phyloP scores from a whole-genome alignment of 2,797 vertebrate genomes.

The Myiotriccus ornatus region DNA sequence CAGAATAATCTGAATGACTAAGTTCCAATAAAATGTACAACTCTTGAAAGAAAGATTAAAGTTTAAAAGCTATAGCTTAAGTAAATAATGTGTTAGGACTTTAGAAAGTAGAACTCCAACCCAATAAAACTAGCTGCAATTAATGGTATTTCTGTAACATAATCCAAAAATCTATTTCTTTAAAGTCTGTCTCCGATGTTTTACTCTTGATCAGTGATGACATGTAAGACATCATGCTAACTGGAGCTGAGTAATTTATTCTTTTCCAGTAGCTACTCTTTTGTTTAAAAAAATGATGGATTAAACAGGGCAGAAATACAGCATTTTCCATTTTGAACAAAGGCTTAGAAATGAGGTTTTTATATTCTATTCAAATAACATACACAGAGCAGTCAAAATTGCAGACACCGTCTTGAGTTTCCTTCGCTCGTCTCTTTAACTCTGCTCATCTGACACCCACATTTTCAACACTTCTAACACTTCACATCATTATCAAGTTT shows the following conservation, averaged over 20 bases:
- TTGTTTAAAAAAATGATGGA: neutral
- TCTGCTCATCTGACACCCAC: conserved; percentile 29
- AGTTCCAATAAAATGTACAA: neutral
- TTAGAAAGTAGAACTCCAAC: neutral
- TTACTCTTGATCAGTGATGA: neutral
- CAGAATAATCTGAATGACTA: neutral
- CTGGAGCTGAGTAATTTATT: neutral
- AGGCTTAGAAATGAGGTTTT: neutral
- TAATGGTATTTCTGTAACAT: neutral
- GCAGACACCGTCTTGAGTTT: neutral
- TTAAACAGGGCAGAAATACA: neutral
- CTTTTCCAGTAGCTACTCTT: neutral
- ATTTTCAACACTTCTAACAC: conserved; percentile 33
- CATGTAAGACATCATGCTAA: neutral
- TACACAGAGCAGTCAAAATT: neutral
- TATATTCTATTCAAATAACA: neutral
- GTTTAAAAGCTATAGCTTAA: neutral
- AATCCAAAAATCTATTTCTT: neutral
- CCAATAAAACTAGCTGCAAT: neutral
- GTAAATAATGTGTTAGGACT: neutral
- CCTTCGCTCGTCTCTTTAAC: neutral
- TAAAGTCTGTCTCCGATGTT: neutral
- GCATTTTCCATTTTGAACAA: neutral
- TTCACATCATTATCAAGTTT: neutral
- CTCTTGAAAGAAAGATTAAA: neutral